Percentiles rank a stretch among this genome's conserved stretches.
These are phyloP conservation scores for Quadriops clusia DNA, from an alignment of 2,888 invertebrate species.

Conservation along the genomic window DNA sequence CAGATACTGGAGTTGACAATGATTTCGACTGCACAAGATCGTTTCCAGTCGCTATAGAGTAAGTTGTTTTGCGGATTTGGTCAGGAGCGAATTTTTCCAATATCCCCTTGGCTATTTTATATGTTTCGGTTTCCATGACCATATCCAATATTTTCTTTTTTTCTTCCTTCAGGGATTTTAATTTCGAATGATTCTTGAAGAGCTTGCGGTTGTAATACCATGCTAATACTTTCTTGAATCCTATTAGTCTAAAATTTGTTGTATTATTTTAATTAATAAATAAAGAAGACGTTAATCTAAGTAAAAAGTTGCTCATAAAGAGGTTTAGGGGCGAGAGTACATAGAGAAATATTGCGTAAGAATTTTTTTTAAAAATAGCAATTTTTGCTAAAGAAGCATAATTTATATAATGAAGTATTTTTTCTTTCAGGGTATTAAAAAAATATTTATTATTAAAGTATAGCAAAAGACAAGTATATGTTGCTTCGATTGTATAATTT, in stretches of 20 bases:
- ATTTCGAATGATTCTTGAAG: conserved; percentile 61
- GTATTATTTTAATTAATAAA: conserved; percentile 1
- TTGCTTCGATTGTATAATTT: too few species aligned
- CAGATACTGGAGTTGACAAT: background rate
- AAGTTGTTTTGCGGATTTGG: conserved; percentile 33
- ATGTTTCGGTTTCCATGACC: conserved; percentile 96
- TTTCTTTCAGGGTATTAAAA: too few species aligned
- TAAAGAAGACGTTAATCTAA: conserved; percentile 2
- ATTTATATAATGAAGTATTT: too few species aligned
- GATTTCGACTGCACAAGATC: conserved; percentile 9
- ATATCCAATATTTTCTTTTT: conserved; percentile 85
- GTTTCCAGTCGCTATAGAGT: conserved; percentile 11
- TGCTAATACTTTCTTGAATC: conserved; percentile 65
- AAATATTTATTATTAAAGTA: too few species aligned
- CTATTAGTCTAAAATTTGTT: conserved; percentile 49
- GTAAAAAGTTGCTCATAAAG: too few species aligned
- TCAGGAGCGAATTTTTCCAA: conserved; percentile 74
- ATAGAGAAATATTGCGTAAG: too few species aligned
- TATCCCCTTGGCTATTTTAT: conserved; percentile 85
- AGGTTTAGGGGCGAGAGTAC: too few species aligned
- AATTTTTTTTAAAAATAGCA: too few species aligned
- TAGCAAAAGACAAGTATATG: too few species aligned
- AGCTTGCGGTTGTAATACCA: conserved; percentile 84
- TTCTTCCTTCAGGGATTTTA: conserved; percentile 60
- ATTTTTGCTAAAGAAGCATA: too few species aligned